A percentile compares a stretch with the other conserved stretches of the same genome.
Evolutionary conservation across 2,888 invertebrate genomes (phyloP).

Genomic region (Dyspetes luteomarginatus): DNA sequence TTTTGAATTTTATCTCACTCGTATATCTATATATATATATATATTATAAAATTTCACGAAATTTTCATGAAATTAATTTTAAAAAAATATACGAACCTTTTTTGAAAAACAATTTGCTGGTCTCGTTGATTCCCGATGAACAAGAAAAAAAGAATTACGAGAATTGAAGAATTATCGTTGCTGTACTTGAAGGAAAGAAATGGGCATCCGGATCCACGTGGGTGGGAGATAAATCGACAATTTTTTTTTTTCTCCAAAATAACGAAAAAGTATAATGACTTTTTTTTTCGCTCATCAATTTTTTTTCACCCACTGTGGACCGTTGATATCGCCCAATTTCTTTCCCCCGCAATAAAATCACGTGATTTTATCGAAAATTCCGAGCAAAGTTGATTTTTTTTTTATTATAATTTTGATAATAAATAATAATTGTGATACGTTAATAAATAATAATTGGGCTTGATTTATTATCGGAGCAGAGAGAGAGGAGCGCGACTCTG

Average conservation of each 20-base stretch:
- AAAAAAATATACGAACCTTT: conserved; percentile 25
- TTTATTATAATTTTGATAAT: conserved; percentile 18
- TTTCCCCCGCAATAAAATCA: conserved; percentile 47
- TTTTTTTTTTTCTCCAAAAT: conserved; percentile 14
- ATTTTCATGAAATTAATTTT: background rate
- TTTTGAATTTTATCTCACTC: conserved; percentile 16
- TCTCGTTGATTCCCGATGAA: conserved; percentile 5
- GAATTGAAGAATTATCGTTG: background rate
- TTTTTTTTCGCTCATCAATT: conserved; percentile 28
- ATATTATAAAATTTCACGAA: background rate
- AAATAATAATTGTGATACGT: conserved; percentile 19
- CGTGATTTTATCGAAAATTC: conserved; percentile 46
- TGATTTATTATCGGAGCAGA: conserved; percentile 47
- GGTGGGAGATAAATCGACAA: conserved; percentile 46
- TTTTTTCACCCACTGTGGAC: conserved; percentile 54
- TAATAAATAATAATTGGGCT: conserved; percentile 13
- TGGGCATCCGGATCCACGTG: conserved; percentile 58
- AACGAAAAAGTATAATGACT: background rate
- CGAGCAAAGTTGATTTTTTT: conserved; percentile 37
- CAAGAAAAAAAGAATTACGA: background rate
- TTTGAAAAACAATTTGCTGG: background rate
- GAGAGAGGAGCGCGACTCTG: conserved; percentile 48
- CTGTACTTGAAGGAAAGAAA: conserved; percentile 45
- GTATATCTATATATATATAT: too few relatives aligned
- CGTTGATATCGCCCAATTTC: conserved; percentile 62